A percentile compares a stretch with the other conserved stretches of the same genome.
Evolutionary conservation across 2,888 invertebrate genomes (phyloP).

Genomic region (Dryobotodes eremita): DNA sequence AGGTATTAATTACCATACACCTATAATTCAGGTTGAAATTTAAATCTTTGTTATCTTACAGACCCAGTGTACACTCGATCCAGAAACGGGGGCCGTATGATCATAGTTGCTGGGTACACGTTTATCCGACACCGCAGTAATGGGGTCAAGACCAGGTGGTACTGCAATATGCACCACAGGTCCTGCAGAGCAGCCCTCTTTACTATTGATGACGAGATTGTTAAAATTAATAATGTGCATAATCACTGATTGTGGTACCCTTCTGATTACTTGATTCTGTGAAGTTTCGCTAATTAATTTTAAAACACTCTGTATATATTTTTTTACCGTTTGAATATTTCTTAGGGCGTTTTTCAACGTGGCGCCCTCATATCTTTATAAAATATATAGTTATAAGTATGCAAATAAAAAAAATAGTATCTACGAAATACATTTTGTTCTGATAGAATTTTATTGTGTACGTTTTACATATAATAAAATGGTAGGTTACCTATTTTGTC

Average conservation of each 20-base stretch:
- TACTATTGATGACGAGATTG: slow-evolving; percentile 26
- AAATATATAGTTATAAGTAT: background rate
- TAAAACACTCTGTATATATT: too few species aligned
- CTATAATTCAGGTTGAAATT: background rate
- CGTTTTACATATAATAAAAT: background rate
- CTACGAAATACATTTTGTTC: background rate
- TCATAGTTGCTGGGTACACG: slow-evolving; percentile 64
- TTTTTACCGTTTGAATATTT: background rate
- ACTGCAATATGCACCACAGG: slow-evolving; percentile 60
- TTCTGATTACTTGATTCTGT: background rate
- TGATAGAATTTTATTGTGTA: background rate
- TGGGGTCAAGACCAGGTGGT: slow-evolving; percentile 67
- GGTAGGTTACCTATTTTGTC: background rate
- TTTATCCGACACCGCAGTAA: slow-evolving; percentile 70
- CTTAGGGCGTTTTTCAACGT: background rate
- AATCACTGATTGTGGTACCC: slow-evolving; percentile 5
- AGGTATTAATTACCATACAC: background rate
- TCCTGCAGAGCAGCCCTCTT: slow-evolving; percentile 64
- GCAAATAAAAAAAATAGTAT: background rate
- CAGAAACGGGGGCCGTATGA: slow-evolving; percentile 54
- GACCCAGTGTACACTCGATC: slow-evolving; percentile 9
- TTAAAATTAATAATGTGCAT: slow-evolving; percentile 26
- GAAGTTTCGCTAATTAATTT: background rate
- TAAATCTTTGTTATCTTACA: background rate
- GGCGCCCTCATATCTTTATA: background rate